These are phyloP conservation scores for Zoanthus sansibaricus DNA, from an alignment of 92 coral and sea anemone genomes.

Conservation along the genomic window DNA sequence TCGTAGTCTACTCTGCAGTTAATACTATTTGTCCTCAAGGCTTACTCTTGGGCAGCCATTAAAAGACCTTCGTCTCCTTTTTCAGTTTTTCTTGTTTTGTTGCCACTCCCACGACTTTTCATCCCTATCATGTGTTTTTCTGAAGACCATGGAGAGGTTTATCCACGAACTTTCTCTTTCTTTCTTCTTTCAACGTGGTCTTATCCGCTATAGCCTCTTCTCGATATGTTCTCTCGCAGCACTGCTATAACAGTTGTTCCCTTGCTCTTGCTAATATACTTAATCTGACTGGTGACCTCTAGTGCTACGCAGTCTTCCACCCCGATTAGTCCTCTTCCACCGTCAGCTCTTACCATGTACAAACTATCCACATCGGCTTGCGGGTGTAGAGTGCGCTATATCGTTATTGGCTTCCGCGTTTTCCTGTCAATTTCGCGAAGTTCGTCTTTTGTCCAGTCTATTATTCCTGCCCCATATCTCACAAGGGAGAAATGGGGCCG, in stretches of 20 bases:
- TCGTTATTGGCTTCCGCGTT: not conserved
- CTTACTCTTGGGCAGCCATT: not conserved
- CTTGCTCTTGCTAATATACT: not conserved
- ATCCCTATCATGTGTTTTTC: not conserved
- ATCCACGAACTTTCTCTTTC: not conserved
- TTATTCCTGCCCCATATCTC: not conserved
- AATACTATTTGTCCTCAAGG: conserved; percentile 20
- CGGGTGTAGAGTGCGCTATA: not conserved
- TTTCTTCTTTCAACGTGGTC: not conserved
- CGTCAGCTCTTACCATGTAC: not conserved
- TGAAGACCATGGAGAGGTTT: conserved; percentile 1
- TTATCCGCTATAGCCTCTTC: not conserved
- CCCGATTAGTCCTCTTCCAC: not conserved
- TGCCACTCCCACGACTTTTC: conserved; percentile 16
- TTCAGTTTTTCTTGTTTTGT: not conserved
- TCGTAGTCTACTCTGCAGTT: too few relatives aligned
- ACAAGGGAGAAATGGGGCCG: not conserved
- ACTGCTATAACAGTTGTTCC: not conserved
- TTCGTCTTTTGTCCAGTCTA: not conserved
- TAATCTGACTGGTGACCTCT: not conserved
- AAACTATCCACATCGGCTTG: conserved; percentile 17
- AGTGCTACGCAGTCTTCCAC: conserved; percentile 6
- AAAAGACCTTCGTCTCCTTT: not conserved
- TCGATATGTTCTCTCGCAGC: not conserved
- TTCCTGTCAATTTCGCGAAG: not conserved